Percentiles rank a stretch among this genome's conserved stretches.
Conservation (phyloP, 2,797 vertebrate genomes). For the Caiman crocodilus region DNA sequence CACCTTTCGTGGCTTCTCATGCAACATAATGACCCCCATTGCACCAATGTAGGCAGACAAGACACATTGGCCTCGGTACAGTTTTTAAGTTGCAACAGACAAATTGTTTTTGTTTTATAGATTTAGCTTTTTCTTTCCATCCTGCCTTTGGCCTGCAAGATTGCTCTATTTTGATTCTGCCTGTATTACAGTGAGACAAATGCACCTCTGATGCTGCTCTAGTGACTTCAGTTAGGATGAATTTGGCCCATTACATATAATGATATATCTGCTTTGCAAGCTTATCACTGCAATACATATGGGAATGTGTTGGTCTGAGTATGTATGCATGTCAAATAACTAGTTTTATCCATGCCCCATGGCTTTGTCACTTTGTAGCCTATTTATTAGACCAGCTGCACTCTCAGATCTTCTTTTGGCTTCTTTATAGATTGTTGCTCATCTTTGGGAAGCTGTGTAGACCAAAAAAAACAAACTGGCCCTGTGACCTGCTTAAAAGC, state of each 20-base stretch:
- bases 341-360: fast-evolving
- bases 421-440: neutral
- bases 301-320: neutral
- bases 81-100: neutral
- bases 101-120: neutral
- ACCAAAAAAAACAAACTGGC: constrained; percentile 36
- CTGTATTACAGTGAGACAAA: neutral
- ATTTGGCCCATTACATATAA: neutral
- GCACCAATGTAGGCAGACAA: neutral
- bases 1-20: neutral
- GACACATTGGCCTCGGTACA: neutral
- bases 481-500: neutral
- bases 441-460: neutral
- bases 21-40: neutral
- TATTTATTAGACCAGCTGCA: neutral
- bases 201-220: neutral
- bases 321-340: neutral
- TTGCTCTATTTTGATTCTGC: neutral
- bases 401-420: neutral
- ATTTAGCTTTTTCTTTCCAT: neutral
- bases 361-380: neutral
- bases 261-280: neutral
- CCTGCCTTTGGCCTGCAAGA: fast-evolving
- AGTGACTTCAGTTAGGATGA: neutral
- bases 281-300: neutral